Evolutionary conservation across 2,797 vertebrate species (phyloP), one percentile per base, ranked within the genome.

Genomic region (Prunella strophiata): DNA sequence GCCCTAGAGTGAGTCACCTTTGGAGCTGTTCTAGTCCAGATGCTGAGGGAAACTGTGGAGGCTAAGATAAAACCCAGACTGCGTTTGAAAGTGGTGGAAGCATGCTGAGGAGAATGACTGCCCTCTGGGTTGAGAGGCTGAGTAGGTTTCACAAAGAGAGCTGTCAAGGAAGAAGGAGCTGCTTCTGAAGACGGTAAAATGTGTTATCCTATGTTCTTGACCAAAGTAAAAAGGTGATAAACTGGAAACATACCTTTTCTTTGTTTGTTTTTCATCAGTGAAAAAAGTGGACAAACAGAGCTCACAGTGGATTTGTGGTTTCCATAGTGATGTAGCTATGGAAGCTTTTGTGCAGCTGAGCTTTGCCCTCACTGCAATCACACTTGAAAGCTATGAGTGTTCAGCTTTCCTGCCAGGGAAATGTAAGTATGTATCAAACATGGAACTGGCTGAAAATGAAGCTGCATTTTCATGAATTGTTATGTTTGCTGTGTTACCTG

Each of bases 311-410:
- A 78, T 95, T 89, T 96, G 74, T 94, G 71, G 97, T 96, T 96
- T 96, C 96, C 94, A 96, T 96, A 86, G 94, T 32, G 90, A 97
- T 91, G 48, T 68, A 81, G 66, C 88, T 71, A 50, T 85, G 62
- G 76, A 89, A 91, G 87, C 67, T 73, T 90, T 85, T 83, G 43
- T 94, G 50, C 0, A 0, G 54, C 55, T 81, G 80, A 92, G 94
- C 72, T 96, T 93, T 34, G 25, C 75, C 81, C 75, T 94, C 70
- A 19, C 71, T 90, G 83, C 80, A 59, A 27, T 92, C 86, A 50
- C 54, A 48, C 48, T 95, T 91, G 67, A 86, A 75, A 51, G 54
- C 75, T 92, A 1, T 40, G 62, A 91, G 67, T 38, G 50, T 88
- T 86, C 59, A 55, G 34, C 47, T 72, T 81, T 88, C 61, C 55